phyloP scores from a whole-genome alignment of 2,888 invertebrate species.

The Cyclophora albipunctata region DNA sequence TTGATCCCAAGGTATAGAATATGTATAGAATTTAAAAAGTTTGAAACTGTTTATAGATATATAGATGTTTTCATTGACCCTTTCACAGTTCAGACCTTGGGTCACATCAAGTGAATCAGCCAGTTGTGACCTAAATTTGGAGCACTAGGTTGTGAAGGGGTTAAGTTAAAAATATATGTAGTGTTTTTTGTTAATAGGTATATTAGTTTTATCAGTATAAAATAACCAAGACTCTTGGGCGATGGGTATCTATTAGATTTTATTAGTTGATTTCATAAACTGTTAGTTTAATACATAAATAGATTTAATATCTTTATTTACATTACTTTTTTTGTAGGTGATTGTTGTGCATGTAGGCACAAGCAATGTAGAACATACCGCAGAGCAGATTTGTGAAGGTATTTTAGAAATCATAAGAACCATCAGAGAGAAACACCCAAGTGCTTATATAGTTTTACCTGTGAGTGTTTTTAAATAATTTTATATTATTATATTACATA shows the following conservation, averaged over 20 bases:
- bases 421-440: constrained; percentile 85
- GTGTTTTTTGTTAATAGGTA: too few species aligned
- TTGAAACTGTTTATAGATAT: neutral
- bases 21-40: neutral
- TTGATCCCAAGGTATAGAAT: constrained; percentile 85
- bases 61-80: neutral
- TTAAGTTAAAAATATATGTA: too few species aligned
- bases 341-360: constrained; percentile 92
- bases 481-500: neutral
- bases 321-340: constrained; percentile 71
- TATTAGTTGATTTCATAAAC: too few species aligned
- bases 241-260: too few species aligned
- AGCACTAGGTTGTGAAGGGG: too few species aligned
- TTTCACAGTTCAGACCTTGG: neutral
- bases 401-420: constrained; percentile 84
- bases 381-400: constrained; percentile 88
- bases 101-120: too few species aligned
- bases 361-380: constrained; percentile 86
- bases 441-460: constrained; percentile 88
- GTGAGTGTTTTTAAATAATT: constrained; percentile 72
- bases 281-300: neutral
- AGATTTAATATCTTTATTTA: neutral
- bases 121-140: too few species aligned
- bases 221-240: too few species aligned
- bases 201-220: too few species aligned